A percentile compares a stretch with the other conserved stretches of the same genome.
Conservation (phyloP, 2,797 vertebrate genomes). For the Rhodeus uyekii region DNA sequence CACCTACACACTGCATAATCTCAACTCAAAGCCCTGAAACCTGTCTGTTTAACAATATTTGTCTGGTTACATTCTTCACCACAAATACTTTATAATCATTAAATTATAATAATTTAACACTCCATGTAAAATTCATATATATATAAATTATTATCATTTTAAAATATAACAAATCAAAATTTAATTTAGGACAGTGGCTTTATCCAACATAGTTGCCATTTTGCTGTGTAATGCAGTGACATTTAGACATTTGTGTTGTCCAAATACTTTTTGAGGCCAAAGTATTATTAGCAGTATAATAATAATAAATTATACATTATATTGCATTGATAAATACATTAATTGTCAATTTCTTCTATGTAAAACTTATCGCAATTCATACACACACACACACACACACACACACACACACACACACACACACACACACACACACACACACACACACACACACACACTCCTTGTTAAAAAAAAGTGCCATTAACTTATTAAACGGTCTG, state of each 20-base stretch:
- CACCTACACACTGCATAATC: slow-evolving; percentile 40
- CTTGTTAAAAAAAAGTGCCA: background rate
- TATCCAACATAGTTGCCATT: background rate
- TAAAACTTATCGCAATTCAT: background rate
- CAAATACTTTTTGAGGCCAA: no score
- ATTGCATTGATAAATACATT: no score
- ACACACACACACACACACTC: no score
- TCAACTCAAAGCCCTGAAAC: slow-evolving; percentile 25
- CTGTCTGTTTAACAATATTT: background rate
- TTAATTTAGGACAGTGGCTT: background rate
- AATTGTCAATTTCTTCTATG: background rate
- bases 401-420: no score
- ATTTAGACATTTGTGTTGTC: no score
- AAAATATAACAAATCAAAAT: no score
- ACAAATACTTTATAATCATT: background rate
- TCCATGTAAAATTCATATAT: no score
- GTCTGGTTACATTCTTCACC: background rate
- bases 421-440: no score
- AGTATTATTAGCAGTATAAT: background rate
- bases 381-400: no score
- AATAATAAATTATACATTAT: background rate
- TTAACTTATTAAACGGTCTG: background rate
- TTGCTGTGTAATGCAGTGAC: background rate
- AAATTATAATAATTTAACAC: no score
- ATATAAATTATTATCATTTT: no score